Conservation (phyloP, 2,888 invertebrate species). For the Rotaria macrura region DNA sequence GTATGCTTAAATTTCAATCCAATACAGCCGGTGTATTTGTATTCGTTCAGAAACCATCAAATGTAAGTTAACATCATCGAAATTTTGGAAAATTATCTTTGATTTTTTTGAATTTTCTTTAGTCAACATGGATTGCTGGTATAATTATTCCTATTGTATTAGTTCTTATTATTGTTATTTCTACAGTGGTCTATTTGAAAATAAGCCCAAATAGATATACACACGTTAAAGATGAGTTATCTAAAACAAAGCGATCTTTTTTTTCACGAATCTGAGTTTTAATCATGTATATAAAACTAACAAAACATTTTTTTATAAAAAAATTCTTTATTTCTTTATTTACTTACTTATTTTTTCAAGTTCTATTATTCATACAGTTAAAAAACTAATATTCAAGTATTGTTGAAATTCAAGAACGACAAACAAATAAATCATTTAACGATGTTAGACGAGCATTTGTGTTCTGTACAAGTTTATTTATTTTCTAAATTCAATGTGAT, state of each 20-base stretch:
- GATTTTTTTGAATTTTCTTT: background rate
- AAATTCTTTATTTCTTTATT: too few species aligned
- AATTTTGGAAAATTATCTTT: background rate
- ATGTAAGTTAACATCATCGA: background rate
- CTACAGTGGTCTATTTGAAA: background rate
- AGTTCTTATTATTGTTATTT: background rate
- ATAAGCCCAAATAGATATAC: background rate
- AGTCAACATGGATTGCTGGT: constrained; percentile 1
- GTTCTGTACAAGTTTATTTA: too few species aligned
- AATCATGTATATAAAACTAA: too few species aligned
- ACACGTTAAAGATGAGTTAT: background rate
- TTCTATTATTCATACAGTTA: background rate
- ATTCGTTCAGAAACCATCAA: background rate
- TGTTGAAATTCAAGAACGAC: too few species aligned
- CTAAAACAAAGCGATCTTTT: background rate
- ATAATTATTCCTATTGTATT: background rate
- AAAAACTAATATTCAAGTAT: background rate
- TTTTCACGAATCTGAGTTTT: background rate
- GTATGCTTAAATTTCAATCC: background rate
- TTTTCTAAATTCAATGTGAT: too few species aligned
- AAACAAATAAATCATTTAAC: too few species aligned
- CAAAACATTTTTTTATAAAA: too few species aligned
- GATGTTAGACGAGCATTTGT: too few species aligned
- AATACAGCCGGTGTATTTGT: background rate
- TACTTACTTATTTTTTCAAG: too few species aligned